phyloP scores from a whole-genome alignment of 2,797 vertebrate genomes.

The Rhynchotus rufescens region DNA sequence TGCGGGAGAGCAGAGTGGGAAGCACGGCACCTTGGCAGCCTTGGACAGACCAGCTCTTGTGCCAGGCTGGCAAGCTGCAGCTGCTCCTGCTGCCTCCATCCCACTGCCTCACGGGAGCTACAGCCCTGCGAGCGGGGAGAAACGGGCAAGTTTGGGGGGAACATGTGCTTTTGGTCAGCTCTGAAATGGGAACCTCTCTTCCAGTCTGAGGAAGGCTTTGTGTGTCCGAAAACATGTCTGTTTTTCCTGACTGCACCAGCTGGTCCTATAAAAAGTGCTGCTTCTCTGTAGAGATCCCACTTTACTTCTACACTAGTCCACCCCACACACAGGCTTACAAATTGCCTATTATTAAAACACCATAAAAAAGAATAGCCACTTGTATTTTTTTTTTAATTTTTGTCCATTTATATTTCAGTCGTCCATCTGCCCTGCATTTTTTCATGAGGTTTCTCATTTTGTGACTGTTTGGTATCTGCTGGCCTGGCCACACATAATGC shows the following conservation, averaged over 20 bases:
- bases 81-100: neutral
- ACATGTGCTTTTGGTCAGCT: neutral
- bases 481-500: neutral
- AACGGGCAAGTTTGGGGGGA: neutral
- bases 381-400: neutral
- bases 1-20: fast-evolving
- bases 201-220: neutral
- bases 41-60: fast-evolving
- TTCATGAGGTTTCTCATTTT: neutral
- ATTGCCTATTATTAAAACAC: neutral
- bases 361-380: neutral
- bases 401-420: neutral
- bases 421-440: neutral
- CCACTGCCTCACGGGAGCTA: neutral
- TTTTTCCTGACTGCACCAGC: neutral
- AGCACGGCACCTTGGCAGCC: fast-evolving
- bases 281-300: neutral
- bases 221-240: neutral
- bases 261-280: neutral
- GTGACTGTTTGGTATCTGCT: neutral
- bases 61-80: neutral
- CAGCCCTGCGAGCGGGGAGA: neutral
- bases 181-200: neutral
- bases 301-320: neutral
- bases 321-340: neutral